Evolutionary conservation across 1,140 invertebrate genomes (phyloP).

Genomic region (Mylabris phalerata): DNA sequence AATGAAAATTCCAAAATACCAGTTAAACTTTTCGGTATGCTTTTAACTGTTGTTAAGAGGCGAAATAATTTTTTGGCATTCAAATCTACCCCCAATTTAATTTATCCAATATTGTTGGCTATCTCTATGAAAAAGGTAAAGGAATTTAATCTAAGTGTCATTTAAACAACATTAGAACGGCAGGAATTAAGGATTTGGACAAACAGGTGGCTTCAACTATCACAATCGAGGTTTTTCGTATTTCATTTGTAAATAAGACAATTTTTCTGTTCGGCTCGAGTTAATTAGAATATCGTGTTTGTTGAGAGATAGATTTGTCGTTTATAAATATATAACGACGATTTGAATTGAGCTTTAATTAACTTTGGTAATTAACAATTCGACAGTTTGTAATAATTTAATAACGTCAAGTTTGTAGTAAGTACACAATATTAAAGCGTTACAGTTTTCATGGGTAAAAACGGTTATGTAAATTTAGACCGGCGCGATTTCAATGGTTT

Average conservation of each 20-base stretch:
- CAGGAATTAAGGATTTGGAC: background rate
- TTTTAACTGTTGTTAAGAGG: background rate
- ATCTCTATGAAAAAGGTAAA: conserved; percentile 13
- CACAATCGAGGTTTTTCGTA: too few species aligned
- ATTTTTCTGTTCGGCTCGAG: too few species aligned
- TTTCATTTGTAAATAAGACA: too few species aligned
- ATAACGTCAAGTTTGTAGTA: conserved; percentile 1
- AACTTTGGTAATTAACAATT: conserved; percentile 8
- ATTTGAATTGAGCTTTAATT: conserved; percentile 4
- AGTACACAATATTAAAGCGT: too few species aligned
- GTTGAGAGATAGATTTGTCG: conserved; percentile 2
- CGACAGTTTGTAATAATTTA: conserved; percentile 9
- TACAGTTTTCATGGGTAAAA: background rate
- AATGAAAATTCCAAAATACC: background rate
- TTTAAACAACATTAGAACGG: conserved; percentile 23
- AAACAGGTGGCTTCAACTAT: background rate
- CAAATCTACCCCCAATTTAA: too few species aligned
- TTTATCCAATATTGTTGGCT: background rate
- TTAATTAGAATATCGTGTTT: background rate
- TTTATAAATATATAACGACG: conserved; percentile 1
- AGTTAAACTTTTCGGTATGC: background rate
- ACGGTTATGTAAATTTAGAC: background rate
- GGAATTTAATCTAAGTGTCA: conserved; percentile 28
- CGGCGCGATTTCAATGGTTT: too few species aligned
- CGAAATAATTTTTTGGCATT: too few species aligned